A percentile compares a stretch with the other conserved stretches of the same genome.
phyloP scores from a whole-genome alignment of 2,888 invertebrate species.

The Tuberolachnus salignus region DNA sequence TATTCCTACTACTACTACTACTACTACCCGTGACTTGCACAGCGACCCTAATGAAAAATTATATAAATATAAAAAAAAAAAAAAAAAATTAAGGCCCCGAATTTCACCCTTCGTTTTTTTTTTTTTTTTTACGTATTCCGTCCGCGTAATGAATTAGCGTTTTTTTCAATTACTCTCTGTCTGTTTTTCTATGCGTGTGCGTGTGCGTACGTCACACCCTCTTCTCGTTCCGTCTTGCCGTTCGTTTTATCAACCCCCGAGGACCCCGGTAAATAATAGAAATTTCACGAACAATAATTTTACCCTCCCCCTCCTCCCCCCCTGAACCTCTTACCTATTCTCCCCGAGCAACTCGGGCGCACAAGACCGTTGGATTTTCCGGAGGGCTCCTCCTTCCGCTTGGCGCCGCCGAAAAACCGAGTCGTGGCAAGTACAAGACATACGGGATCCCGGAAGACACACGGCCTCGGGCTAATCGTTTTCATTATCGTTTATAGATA shows the following conservation, averaged over 20 bases:
- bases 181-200: conserved; percentile 12
- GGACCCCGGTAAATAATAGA: conserved; percentile 35
- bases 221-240: conserved; percentile 4
- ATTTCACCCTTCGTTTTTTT: conserved; percentile 40
- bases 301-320: not conserved
- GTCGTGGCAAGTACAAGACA: too few species aligned
- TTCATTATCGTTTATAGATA: too few species aligned
- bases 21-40: conserved; percentile 28
- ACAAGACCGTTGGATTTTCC: conserved; percentile 28
- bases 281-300: conserved; percentile 48
- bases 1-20: too few species aligned
- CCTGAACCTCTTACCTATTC: too few species aligned
- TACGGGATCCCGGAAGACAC: too few species aligned
- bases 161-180: conserved; percentile 55
- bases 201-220: not conserved
- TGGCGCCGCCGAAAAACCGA: too few species aligned
- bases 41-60: conserved; percentile 37
- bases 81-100: conserved; percentile 26
- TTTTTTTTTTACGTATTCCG: not conserved
- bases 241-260: conserved; percentile 26
- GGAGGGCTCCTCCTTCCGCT: too few species aligned
- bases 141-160: conserved; percentile 55
- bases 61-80: not conserved
- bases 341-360: too few species aligned
- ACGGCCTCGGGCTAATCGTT: too few species aligned